Base-by-base conservation (phyloP, 2,113 vertebrate species). In the Paraplagusia blochii region DNA sequence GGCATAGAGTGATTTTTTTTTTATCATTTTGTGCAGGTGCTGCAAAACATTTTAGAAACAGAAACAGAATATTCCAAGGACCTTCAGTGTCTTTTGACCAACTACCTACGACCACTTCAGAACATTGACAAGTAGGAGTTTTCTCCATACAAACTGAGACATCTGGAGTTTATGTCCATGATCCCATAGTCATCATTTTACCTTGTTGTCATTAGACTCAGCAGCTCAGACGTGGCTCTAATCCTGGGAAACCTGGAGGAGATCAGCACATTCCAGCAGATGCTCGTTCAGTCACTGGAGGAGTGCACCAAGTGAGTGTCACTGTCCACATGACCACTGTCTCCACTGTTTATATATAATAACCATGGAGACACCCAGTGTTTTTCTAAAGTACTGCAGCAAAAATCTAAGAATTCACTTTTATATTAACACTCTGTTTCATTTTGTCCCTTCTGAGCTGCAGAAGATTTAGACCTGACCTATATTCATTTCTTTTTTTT, bases 21-120 rank as follows among this genome's bases (percentile, higher is more conserved):
- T 11, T n/a, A 11, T 4, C 9, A 1, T 47, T 62, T 66, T 8
- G 1, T 90, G 8, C 63, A 99, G 96, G 97, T 99, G 85, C 92
- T 99, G 85, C 95, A 99, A 89, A 99, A 99, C 85, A 99, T 99
- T 90, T 88, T 99, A 88, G 97, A 99, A 91, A 99, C 95, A 16
- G 97, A 99, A 88, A 95, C 93, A 6, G 95, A 97, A 69, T 99
- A 98, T 80, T 94, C 94, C 72, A 98, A 96, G 85, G 95, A 98
- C 63, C 93, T 99, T 47, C 95, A 97, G 89, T 93, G 88, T 64
- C 90, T 98, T 81, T 91, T 98, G 71, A 92, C 94, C 10, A 95
- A 90, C 82, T 98, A 98, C 68, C 87, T 99, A 55, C 91, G 95
- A 62, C 93, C 93, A 5, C 87, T 99, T 60, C 96, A 96, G 89